Base-by-base conservation (phyloP, 2,113 vertebrate species). In the Triplophysa dalaica region DNA sequence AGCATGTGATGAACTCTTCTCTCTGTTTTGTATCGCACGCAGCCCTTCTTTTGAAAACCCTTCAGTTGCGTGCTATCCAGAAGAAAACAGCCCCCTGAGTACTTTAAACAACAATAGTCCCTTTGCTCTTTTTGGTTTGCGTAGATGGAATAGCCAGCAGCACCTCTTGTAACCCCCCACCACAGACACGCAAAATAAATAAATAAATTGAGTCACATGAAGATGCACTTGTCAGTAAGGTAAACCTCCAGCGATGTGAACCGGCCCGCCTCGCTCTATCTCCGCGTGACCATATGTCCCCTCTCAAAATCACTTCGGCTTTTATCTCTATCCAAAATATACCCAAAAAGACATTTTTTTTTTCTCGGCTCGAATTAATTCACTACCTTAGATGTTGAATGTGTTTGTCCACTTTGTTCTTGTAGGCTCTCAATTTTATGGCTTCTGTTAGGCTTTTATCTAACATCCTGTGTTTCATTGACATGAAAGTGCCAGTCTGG, bases 251-350 rank as follows among this genome's bases (percentile, higher is more conserved):
- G 43, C 24, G 14, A 64, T 76, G 60, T 48, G 64, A 76, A 50
- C 74, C 43, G 21, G 33, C 24, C 33, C 4, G 9, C 58, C 10
- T 21, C 73, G 12, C 73, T 48, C 74, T 64, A 10, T 48, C 70
- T 81, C 41, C 21, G 63, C 48, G 65, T 43, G 70, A 62, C 79
- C 81, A 75, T 62, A 56, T 82, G 70, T 79, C 65, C 81, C 80
- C 83, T 77, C 80, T 82, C 67, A 68, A 85, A 81, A 90, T 87
- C 83, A 79, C 82, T 81, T 7, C 8, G 45, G 75, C 50, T 94
- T 93, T 94, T 87, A 94, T 92, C 89, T 92, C 78, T 69, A 81
- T 85, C 90, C 83, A 92, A 93, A 92, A 90, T 85, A 86, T 86
- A 85, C 70, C 85, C 85, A 87, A 91, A 92, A 87, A 83, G 43